These are phyloP conservation scores for Periophthalmus magnuspinnatus DNA, from an alignment of 2,797 vertebrate species.

Conservation along the genomic window DNA sequence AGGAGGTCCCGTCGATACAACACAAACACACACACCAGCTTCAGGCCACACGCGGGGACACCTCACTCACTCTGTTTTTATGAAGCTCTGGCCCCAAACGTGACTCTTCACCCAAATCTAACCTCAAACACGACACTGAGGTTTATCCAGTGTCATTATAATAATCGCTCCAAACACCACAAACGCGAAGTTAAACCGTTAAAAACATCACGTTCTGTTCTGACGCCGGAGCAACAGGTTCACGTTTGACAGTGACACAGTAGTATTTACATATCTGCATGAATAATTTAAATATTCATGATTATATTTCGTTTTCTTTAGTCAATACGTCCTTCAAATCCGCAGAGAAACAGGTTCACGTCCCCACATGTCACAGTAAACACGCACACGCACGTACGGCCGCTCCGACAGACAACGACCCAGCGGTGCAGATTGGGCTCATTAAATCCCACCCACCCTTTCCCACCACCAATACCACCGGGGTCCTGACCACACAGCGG, in stretches of 20 bases:
- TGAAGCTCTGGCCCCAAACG: not conserved
- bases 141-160: not conserved
- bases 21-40: conserved; percentile 12
- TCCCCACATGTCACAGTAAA: conserved; percentile 29
- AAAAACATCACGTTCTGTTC: not conserved
- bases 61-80: not conserved
- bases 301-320: not conserved
- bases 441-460: conserved; percentile 63
- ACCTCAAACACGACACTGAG: not conserved
- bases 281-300: too few relatives aligned
- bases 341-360: not conserved
- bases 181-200: too few relatives aligned
- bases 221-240: not conserved
- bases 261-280: too few relatives aligned
- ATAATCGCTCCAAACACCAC: not conserved
- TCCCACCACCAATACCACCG: conserved; percentile 43
- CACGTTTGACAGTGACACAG: too few relatives aligned
- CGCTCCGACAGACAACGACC: conserved; percentile 51
- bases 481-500: conserved; percentile 67
- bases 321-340: not conserved
- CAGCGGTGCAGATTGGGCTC: conserved; percentile 67
- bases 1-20: conserved; percentile 36
- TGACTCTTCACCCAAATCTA: not conserved
- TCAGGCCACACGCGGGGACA: not conserved
- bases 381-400: conserved; percentile 21